Conservation (phyloP, 2,888 invertebrate species). For the Podabrus alpinus region DNA sequence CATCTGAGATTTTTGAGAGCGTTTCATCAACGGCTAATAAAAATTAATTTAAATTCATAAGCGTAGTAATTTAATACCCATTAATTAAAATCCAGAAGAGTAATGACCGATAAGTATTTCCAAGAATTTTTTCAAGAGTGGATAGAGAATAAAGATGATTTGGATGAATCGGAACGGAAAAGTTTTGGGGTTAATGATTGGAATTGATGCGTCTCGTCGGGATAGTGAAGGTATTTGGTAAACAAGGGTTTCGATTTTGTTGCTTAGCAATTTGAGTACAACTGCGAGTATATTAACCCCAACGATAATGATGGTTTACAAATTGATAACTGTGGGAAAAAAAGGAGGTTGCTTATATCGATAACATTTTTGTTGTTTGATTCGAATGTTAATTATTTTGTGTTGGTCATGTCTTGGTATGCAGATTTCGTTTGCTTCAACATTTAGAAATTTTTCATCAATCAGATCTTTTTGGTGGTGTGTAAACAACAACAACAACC, state of each 20-base stretch:
- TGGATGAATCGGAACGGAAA: neutral
- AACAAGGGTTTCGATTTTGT: neutral
- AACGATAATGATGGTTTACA: conserved; percentile 1
- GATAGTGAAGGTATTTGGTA: too few relatives aligned
- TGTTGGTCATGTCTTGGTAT: neutral
- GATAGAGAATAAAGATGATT: neutral
- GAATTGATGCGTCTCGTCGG: neutral
- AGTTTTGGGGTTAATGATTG: neutral
- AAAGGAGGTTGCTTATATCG: neutral
- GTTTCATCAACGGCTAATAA: neutral
- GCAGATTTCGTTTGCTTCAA: neutral
- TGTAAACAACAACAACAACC: too few relatives aligned
- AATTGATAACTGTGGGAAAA: conserved; percentile 1
- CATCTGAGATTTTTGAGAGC: neutral
- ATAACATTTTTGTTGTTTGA: neutral
- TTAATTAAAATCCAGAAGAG: neutral
- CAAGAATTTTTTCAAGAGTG: neutral
- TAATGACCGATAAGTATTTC: neutral
- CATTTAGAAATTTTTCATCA: neutral
- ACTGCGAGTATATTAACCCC: neutral
- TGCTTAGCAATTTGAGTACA: neutral
- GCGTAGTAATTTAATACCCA: neutral
- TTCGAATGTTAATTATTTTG: neutral
- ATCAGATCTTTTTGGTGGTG: neutral
- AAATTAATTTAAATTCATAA: neutral